Base-by-base conservation (phyloP, 2,888 invertebrate genomes). In the Acanthosepion pharaonis region DNA sequence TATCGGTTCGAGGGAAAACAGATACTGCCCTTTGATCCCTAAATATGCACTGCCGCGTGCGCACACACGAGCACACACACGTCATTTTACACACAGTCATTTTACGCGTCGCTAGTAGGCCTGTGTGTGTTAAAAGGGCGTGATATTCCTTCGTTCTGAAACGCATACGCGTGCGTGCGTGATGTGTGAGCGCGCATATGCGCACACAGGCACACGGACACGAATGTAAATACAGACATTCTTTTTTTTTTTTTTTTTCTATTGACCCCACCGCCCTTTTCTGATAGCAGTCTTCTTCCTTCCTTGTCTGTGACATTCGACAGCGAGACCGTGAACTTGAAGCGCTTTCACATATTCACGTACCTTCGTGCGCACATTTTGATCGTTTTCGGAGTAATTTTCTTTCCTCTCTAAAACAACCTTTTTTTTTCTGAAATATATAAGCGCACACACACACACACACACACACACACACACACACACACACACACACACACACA, bases 11-110 rank as follows among this genome's bases (percentile, higher is more conserved):
- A n/a, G 78, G 78, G n/a, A 78, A 78, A 78, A 78, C 78, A 78
- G 78, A n/a, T 78, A 78, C 78, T 78, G 78, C 78, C n/a, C 78
- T 78, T 78, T 78, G 78, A 78, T 78, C 78, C n/a, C 11, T 78
- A 33, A 78, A 33, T 33, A 78, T 59, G 78, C 78, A n/a, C 23
- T 33, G 15, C 5, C 78, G 15, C 78, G 15, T 11, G 33, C n/a
- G 11, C n/a, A n/a, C 78, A n/a, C 78, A 78, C n/a, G 15, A n/a
- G 11, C 78, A 78, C 15, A n/a, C 78, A 78, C n/a, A 4, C n/a
- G 9, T 78, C 25, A 9, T 28, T 78, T 78, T n/a, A n/a, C n/a
- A n/a, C 28, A 28, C 28, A 25, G 64, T 64, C 64, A 25, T 28
- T 64, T 64, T 25, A 8, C 64, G 5, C 8, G 28, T 25, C 64